These are phyloP conservation scores for Prunella strophiata DNA, from an alignment of 2,797 vertebrate genomes.

Conservation along the genomic window DNA sequence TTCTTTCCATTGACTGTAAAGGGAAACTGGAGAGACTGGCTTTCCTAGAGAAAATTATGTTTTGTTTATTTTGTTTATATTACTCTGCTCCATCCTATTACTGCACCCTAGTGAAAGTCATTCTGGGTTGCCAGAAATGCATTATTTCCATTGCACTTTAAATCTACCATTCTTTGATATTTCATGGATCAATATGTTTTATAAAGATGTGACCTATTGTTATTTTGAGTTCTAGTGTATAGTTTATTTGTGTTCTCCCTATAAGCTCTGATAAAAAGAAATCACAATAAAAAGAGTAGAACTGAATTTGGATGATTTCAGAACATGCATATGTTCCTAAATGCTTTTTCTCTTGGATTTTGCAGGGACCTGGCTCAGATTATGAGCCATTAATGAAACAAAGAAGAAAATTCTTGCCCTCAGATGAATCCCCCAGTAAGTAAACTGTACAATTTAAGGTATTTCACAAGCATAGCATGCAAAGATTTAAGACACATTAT, in stretches of 20 bases:
- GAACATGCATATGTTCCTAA: not conserved
- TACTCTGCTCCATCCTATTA: not conserved
- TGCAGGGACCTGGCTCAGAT: conserved; percentile 81
- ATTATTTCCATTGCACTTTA: not conserved
- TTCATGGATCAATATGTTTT: not conserved
- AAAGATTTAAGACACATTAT: not conserved
- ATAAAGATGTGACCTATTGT: not conserved
- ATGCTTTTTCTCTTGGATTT: not conserved
- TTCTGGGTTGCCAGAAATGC: not conserved
- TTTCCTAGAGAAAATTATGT: not conserved
- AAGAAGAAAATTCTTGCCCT: conserved; percentile 78
- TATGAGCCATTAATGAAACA: conserved; percentile 73
- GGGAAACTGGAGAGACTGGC: not conserved
- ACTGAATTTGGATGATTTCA: not conserved
- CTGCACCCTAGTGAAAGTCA: not conserved
- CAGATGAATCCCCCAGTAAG: conserved; percentile 75
- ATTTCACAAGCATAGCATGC: not conserved
- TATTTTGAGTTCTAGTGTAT: not conserved
- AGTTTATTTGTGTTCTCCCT: not conserved
- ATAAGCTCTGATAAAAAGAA: not conserved
- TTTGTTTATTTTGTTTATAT: too few species aligned
- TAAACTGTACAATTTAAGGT: not conserved
- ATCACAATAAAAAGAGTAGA: not conserved
- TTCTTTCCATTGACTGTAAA: not conserved
- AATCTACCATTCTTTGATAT: not conserved